Evolutionary conservation across 2,797 vertebrate genomes (phyloP).

Genomic region (Parambassis ranga): DNA sequence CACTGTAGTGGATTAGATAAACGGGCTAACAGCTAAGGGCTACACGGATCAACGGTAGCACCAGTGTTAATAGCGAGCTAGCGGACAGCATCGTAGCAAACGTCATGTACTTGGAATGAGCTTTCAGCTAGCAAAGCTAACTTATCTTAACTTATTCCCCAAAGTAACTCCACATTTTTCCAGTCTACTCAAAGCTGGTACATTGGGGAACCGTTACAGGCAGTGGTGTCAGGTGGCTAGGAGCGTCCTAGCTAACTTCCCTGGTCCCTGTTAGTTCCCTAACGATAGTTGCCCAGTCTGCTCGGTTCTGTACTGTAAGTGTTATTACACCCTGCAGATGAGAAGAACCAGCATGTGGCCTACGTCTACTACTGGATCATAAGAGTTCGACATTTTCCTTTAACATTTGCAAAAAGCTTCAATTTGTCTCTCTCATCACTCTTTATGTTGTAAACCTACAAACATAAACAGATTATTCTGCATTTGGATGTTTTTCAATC

Average conservation of each 20-base stretch:
- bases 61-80: conserved; percentile 38
- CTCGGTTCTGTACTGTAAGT: not conserved
- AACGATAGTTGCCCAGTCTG: not conserved
- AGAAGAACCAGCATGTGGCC: too few relatives aligned
- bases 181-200: not conserved
- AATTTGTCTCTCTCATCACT: too few relatives aligned
- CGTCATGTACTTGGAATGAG: conserved; percentile 62
- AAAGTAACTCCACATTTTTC: too few relatives aligned
- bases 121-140: conserved; percentile 46
- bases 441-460: too few relatives aligned
- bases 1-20: rapidly evolving
- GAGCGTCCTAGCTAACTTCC: not conserved
- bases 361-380: too few relatives aligned
- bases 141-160: conserved; percentile 1
- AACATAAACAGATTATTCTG: too few relatives aligned
- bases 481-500: too few relatives aligned
- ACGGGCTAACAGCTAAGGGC: not conserved
- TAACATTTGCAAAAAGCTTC: too few relatives aligned
- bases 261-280: not conserved
- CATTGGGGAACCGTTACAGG: not conserved
- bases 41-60: not conserved
- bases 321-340: not conserved
- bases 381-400: too few relatives aligned
- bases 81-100: conserved; percentile 50
- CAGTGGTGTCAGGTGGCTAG: not conserved